Conservation (phyloP, 2,888 invertebrate genomes). For the Ashinkailepas kermadecensis region DNA sequence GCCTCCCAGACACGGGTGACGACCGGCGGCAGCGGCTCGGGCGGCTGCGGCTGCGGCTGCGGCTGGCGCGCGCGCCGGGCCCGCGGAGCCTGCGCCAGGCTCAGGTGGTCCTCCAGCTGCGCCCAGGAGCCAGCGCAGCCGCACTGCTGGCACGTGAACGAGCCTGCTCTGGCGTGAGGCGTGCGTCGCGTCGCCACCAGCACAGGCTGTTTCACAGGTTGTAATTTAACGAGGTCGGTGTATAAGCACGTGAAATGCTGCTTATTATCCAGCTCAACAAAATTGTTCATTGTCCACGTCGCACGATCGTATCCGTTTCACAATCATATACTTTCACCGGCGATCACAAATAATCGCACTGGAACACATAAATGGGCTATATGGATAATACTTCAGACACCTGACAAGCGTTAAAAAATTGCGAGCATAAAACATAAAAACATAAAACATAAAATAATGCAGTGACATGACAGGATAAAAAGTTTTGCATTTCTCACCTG, state of each 20-base stretch:
- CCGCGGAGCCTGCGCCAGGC: background rate
- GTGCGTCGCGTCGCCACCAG: background rate
- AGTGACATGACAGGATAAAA: background rate
- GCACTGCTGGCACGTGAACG: slow-evolving; percentile 15
- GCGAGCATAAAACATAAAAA: background rate
- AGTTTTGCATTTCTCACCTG: background rate
- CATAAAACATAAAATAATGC: background rate
- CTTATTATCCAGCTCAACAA: no score
- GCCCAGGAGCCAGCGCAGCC: background rate
- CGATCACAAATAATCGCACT: no score
- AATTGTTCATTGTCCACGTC: no score
- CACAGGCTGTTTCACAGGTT: no score
- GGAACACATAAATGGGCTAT: no score
- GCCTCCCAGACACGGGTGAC: background rate
- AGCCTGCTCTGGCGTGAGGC: background rate
- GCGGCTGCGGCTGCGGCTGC: background rate
- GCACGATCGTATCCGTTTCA: no score
- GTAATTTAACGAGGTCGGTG: no score
- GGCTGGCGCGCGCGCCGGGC: no score
- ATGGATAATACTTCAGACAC: no score
- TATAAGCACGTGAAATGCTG: no score
- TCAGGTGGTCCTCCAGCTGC: slow-evolving; percentile 19
- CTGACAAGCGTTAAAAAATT: no score
- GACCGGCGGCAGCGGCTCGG: background rate
- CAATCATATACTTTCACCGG: no score